Percentiles rank a stretch among this genome's conserved stretches.
phyloP scores from a whole-genome alignment of 1,140 invertebrate species.

The Platorchestia sp. region DNA sequence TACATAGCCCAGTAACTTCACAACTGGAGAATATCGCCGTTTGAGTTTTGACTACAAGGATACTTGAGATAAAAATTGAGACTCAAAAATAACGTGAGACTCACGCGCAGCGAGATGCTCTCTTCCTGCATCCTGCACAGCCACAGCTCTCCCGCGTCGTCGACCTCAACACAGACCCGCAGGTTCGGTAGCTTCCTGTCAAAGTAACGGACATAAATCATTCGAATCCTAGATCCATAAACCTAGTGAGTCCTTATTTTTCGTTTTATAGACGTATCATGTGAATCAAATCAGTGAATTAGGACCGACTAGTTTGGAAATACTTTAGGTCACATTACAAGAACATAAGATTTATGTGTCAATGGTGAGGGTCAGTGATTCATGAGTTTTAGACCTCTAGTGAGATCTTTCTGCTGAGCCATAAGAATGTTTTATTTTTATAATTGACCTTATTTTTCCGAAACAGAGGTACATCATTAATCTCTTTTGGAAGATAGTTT shows the following conservation, averaged over 20 bases:
- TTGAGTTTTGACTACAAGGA: neutral
- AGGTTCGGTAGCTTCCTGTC: neutral
- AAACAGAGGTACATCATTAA: no score
- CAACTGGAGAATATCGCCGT: neutral
- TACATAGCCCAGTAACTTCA: no score
- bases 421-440: no score
- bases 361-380: neutral
- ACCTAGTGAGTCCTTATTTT: neutral
- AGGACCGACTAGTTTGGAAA: no score
- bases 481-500: no score
- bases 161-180: neutral
- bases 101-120: neutral
- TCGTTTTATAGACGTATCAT: neutral
- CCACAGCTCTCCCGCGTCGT: neutral
- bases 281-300: neutral
- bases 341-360: neutral
- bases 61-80: neutral
- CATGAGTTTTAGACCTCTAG: neutral
- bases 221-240: neutral
- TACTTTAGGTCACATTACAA: neutral
- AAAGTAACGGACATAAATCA: neutral
- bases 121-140: constrained; percentile 28
- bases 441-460: no score
- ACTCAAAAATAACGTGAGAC: neutral
- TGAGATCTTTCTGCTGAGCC: no score